Evolutionary conservation across 1,140 invertebrate species (phyloP).

Genomic region (Elymnias hypermnestra): DNA sequence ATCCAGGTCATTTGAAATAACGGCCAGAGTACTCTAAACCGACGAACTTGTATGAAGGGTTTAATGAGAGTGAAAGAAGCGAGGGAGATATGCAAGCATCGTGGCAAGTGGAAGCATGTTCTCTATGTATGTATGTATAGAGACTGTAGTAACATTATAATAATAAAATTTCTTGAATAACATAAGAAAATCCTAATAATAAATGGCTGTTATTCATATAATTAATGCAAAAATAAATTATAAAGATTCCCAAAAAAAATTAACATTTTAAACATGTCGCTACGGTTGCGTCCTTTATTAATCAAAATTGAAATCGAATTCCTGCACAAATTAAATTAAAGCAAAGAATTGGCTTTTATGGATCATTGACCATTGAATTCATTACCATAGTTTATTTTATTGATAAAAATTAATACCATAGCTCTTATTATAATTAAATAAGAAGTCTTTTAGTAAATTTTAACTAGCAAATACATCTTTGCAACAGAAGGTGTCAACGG

Average conservation of each 20-base stretch:
- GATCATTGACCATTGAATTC: slow-evolving; percentile 41
- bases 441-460: neutral
- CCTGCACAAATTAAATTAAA: slow-evolving; percentile 56
- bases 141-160: neutral
- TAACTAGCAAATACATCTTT: slow-evolving; percentile 9
- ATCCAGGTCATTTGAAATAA: no score
- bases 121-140: neutral
- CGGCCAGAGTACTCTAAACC: no score
- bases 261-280: slow-evolving; percentile 26
- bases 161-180: no score
- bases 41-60: no score
- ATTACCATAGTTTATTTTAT: slow-evolving; percentile 10
- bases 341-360: slow-evolving; percentile 36
- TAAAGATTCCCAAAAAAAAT: slow-evolving; percentile 13
- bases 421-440: slow-evolving; percentile 10
- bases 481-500: slow-evolving; percentile 40
- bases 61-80: no score
- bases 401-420: neutral
- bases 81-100: no score
- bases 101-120: no score
- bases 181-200: no score
- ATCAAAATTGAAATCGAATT: slow-evolving; percentile 37
- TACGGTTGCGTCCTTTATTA: slow-evolving; percentile 38
- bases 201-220: slow-evolving; percentile 7
- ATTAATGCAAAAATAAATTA: slow-evolving; percentile 27